Conservation (phyloP, 2,797 vertebrate species). For the Oophaga sylvatica region DNA sequence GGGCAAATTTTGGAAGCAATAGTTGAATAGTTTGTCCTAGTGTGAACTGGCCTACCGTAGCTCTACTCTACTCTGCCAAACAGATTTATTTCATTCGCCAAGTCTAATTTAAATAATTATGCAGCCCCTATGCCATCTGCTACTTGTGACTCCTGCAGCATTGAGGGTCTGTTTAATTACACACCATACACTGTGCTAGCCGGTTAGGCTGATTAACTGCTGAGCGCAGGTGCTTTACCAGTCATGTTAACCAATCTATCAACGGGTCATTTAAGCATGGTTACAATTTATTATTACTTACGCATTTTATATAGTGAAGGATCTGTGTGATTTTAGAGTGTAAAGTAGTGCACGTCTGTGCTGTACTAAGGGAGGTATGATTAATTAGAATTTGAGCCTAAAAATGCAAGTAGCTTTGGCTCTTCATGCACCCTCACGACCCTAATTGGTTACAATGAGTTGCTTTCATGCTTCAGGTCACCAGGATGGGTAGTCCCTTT, state of each 20-base stretch:
- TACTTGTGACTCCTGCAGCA: constrained; percentile 1
- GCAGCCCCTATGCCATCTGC: constrained; percentile 12
- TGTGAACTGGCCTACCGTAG: not conserved
- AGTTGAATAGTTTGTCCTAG: constrained; percentile 21
- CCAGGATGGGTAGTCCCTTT: not conserved
- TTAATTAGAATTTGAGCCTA: not conserved
- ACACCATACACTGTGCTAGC: not conserved
- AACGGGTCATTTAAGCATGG: not conserved
- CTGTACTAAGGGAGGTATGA: not conserved
- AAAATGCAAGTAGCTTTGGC: not conserved
- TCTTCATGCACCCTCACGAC: not conserved
- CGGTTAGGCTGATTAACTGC: constrained; percentile 4
- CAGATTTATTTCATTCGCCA: not conserved
- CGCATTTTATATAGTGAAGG: not conserved
- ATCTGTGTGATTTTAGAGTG: not conserved
- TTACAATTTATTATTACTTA: not conserved
- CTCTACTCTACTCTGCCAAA: not conserved
- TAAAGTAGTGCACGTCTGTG: not conserved
- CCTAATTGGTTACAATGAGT: not conserved
- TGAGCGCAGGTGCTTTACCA: constrained; percentile 21
- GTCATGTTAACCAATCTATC: constrained; percentile 18
- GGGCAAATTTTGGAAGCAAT: not conserved
- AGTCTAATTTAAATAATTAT: constrained; percentile 22
- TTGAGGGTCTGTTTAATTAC: constrained; percentile 5
- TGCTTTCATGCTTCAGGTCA: not conserved